Evolutionary conservation across 2,888 invertebrate species (phyloP).

Genomic region (Sclerodermus sp.): DNA sequence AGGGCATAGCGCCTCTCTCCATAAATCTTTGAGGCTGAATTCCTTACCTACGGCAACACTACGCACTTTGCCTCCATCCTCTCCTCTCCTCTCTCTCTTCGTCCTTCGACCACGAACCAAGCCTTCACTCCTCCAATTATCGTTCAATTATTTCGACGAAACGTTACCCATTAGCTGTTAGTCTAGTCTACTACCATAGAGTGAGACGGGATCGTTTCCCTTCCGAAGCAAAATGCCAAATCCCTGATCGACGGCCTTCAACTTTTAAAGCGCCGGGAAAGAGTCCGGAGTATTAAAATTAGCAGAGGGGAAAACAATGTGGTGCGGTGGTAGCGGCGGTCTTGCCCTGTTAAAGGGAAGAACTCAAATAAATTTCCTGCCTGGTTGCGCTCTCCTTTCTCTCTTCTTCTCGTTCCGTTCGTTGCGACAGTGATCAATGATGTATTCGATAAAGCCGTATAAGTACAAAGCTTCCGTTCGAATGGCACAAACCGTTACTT

Average conservation of each 20-base stretch:
- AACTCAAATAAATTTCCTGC: too few species aligned
- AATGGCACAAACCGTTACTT: background rate
- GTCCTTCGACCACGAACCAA: background rate
- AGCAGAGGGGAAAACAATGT: too few species aligned
- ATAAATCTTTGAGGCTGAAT: constrained; percentile 27
- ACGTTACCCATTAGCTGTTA: too few species aligned
- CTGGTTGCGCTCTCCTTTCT: background rate
- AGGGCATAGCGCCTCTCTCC: constrained; percentile 16
- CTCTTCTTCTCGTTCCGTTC: constrained; percentile 3
- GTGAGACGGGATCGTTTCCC: too few species aligned
- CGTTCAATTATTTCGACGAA: too few species aligned
- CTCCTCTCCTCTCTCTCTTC: background rate
- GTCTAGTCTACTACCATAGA: too few species aligned
- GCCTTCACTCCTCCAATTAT: background rate
- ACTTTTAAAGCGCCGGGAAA: too few species aligned
- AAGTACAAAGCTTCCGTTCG: background rate
- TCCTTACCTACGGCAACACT: constrained; percentile 26
- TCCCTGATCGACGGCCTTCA: too few species aligned
- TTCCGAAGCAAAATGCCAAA: too few species aligned
- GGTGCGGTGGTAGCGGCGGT: too few species aligned
- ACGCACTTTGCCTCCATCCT: constrained; percentile 9
- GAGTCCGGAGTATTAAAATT: too few species aligned
- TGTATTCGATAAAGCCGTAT: background rate
- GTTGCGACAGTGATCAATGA: background rate
- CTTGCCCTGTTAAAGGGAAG: too few species aligned